These are phyloP conservation scores for Glyphotaelius pellucidus DNA, from an alignment of 2,888 invertebrate genomes.

Conservation along the genomic window DNA sequence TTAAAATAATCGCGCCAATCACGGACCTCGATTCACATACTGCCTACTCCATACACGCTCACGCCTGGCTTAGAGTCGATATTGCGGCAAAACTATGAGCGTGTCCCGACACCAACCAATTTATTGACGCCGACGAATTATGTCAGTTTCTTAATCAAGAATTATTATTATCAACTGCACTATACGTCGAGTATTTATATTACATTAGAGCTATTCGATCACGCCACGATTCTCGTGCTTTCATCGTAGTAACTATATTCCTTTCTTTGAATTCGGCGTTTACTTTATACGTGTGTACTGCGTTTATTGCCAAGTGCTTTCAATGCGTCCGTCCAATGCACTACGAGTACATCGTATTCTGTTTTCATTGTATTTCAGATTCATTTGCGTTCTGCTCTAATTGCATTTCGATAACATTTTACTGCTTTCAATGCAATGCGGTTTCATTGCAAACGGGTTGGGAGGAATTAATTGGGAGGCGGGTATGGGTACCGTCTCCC, in stretches of 20 bases:
- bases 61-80: slow-evolving; percentile 67
- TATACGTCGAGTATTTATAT: background rate
- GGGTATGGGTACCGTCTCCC: no score
- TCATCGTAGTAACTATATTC: background rate
- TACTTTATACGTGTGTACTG: background rate
- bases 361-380: background rate
- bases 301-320: background rate
- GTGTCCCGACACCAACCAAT: slow-evolving; percentile 48
- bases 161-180: background rate
- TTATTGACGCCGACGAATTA: background rate
- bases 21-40: slow-evolving; percentile 59
- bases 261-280: background rate
- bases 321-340: background rate
- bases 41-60: slow-evolving; percentile 34
- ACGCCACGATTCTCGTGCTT: slow-evolving; percentile 2
- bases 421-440: no score
- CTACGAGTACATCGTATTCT: background rate
- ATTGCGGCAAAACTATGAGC: slow-evolving; percentile 68
- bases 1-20: slow-evolving; percentile 67
- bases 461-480: no score
- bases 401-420: no score
- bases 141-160: background rate
- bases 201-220: background rate
- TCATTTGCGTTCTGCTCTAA: no score
- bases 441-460: no score